Percentiles rank a stretch among this genome's conserved stretches.
These are phyloP conservation scores for Xanthia icteritia DNA, from an alignment of 2,888 invertebrate species.

Conservation along the genomic window DNA sequence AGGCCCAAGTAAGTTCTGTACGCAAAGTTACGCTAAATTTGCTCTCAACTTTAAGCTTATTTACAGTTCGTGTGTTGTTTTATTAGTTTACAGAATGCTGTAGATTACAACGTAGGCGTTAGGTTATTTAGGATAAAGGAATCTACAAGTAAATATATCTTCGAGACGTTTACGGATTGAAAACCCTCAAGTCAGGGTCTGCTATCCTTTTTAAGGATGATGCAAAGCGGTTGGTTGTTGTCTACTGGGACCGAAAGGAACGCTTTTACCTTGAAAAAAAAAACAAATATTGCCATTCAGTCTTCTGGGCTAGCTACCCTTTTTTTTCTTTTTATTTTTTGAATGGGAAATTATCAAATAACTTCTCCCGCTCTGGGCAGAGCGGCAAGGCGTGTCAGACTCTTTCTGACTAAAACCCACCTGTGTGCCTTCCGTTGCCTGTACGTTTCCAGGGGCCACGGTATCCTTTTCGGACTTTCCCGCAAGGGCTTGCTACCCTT, in stretches of 20 bases:
- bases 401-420: no score
- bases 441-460: no score
- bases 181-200: neutral
- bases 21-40: conserved; percentile 40
- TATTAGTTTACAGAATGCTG: conserved; percentile 30
- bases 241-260: neutral
- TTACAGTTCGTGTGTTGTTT: conserved; percentile 35
- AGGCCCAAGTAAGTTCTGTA: conserved; percentile 23
- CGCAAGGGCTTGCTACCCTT: no score
- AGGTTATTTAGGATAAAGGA: neutral
- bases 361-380: no score
- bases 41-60: conserved; percentile 44
- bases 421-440: no score
- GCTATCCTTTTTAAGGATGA: neutral
- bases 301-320: no score
- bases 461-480: no score
- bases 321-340: no score
- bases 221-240: neutral
- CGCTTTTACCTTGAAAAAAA: neutral
- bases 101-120: conserved; percentile 12
- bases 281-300: neutral
- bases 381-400: no score
- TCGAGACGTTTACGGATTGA: neutral
- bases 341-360: no score
- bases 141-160: neutral